Base-by-base conservation (phyloP, 2,113 vertebrate species). In the Philantomba maxwellii region DNA sequence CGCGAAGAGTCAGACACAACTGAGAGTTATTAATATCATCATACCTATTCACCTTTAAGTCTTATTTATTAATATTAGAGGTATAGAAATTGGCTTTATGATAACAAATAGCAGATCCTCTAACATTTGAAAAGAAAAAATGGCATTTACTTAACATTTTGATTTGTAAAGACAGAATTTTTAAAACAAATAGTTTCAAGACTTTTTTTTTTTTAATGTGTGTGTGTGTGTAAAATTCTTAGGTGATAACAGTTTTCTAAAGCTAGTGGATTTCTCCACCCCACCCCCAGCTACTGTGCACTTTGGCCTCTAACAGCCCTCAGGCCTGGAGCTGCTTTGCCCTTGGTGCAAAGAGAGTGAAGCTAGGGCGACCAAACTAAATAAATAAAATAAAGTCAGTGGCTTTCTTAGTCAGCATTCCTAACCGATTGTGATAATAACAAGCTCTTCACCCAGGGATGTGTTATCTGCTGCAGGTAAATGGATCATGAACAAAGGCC, bases 81-180 rank as follows among this genome's bases (percentile, higher is more conserved):
- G 60, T 58, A 43, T 9, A 57, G 16, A 89, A 95, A 85, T 73
- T 77, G 45, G 17, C 14, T 82, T 80, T 94, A 94, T 49, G 25
- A 25, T 91, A 87, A 89, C 33, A 93, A 77, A 88, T 43, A 78
- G 64, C 13, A 91, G 33, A 87, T 92, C 7, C 9, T 70, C 64
- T 91, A 90, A 87, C 2, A 93, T 82, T 57, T 89, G 43, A 89
- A 93, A 89, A 82, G 51, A 66, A 66, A 91, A 70, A 85, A 43
- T 93, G 57, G 23, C 70, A 84, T 47, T 87, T 84, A 21, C 28
- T 77, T 33, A 94, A 39, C 28, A 90, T 89, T 95, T 94, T 89
- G 28, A 95, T 91, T 92, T 91, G 25, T 89, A 88, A 94, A 91
- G 78, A 66, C 0, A 75, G 26, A 57, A 78, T 64, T 77, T 90